phyloP scores from a whole-genome alignment of 2,113 vertebrate species.

The Dipodomys stephensi region DNA sequence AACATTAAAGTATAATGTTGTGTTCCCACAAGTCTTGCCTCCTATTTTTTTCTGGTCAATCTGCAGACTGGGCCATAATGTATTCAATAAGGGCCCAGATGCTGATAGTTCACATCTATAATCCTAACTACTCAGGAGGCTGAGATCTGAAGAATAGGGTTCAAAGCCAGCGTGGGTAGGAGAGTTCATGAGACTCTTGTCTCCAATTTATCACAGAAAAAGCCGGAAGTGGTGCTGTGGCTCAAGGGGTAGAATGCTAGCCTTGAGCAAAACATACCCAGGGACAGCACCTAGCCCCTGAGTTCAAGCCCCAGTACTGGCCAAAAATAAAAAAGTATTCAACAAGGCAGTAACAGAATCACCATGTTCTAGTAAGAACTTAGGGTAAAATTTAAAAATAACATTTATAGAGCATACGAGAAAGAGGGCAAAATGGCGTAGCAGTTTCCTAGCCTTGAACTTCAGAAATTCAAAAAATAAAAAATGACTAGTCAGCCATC shows the following conservation, averaged over 20 bases:
- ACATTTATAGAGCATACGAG: background rate
- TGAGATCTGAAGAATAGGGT: too few relatives aligned
- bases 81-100: too few relatives aligned
- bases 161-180: too few relatives aligned
- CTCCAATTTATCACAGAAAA: too few relatives aligned
- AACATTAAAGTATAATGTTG: background rate
- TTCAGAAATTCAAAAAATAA: background rate
- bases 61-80: background rate
- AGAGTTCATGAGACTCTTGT: too few relatives aligned
- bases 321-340: background rate
- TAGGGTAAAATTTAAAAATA: background rate
- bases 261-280: too few relatives aligned
- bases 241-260: too few relatives aligned
- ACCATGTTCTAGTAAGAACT: background rate
- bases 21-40: background rate
- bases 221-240: too few relatives aligned
- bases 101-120: too few relatives aligned
- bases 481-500: background rate
- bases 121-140: too few relatives aligned
- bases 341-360: background rate
- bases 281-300: too few relatives aligned
- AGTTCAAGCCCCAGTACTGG: too few relatives aligned
- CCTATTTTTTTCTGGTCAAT: background rate
- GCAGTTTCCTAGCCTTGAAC: background rate
- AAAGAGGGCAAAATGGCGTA: background rate